Evolutionary conservation across 2,888 invertebrate species (phyloP).

Genomic region (Caenorhabditis panamensis): DNA sequence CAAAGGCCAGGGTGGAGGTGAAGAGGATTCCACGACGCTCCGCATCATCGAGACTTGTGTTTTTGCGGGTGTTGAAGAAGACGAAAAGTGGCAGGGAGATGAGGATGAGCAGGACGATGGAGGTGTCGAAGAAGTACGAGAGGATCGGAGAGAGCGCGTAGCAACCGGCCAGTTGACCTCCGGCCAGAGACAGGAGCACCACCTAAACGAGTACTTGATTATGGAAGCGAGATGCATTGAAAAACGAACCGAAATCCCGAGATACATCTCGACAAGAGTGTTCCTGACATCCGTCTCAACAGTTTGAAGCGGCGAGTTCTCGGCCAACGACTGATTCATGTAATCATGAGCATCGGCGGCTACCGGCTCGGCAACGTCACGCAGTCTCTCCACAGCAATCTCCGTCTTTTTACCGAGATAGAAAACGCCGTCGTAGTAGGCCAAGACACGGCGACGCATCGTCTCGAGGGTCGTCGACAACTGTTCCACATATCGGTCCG

Average conservation of each 20-base stretch:
- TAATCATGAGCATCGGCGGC: slow-evolving; percentile 68
- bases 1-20: slow-evolving; percentile 56
- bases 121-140: slow-evolving; percentile 63
- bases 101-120: slow-evolving; percentile 61
- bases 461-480: slow-evolving; percentile 77
- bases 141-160: slow-evolving; percentile 63
- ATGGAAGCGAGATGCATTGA: too few species aligned
- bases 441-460: slow-evolving; percentile 74
- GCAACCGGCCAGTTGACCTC: slow-evolving; percentile 70
- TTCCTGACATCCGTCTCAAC: slow-evolving; percentile 68
- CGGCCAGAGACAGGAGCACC: slow-evolving; percentile 65
- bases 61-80: slow-evolving; percentile 65
- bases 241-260: slow-evolving; percentile 63
- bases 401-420: slow-evolving; percentile 45
- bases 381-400: slow-evolving; percentile 57
- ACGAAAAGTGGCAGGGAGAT: slow-evolving; percentile 66
- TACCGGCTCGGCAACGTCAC: slow-evolving; percentile 67
- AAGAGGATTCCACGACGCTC: slow-evolving; percentile 72
- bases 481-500: slow-evolving; percentile 75
- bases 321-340: slow-evolving; percentile 53
- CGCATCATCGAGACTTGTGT: slow-evolving; percentile 69
- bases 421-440: slow-evolving; percentile 69
- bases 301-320: slow-evolving; percentile 58
- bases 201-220: slow-evolving; percentile 36
- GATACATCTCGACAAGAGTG: slow-evolving; percentile 72